These are phyloP conservation scores for Elephas maximus DNA, from an alignment of 2,113 vertebrate genomes.

Conservation along the genomic window DNA sequence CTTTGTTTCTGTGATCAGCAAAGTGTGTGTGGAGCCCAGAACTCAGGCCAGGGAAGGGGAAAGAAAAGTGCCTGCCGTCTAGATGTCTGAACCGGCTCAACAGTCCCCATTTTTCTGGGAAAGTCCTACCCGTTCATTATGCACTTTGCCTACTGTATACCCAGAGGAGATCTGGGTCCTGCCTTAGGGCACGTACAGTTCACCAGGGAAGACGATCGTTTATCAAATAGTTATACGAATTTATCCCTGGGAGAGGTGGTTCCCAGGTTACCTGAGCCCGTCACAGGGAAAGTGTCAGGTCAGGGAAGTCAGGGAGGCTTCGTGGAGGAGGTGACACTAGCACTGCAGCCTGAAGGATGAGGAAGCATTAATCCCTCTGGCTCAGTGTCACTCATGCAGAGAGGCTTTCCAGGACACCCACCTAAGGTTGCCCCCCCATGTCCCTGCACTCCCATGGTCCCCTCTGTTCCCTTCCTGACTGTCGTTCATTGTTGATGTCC, in stretches of 20 bases:
- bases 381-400: neutral
- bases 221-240: neutral
- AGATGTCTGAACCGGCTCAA: neutral
- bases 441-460: neutral
- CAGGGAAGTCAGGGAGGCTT: constrained; percentile 21
- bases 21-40: constrained; percentile 14
- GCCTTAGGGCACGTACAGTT: neutral
- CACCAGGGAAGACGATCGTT: neutral
- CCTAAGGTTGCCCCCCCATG: neutral
- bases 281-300: neutral
- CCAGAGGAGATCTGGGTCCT: neutral
- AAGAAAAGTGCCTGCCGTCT: constrained; percentile 10
- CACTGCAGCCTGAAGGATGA: neutral
- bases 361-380: neutral
- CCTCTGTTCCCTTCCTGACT: neutral
- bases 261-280: neutral
- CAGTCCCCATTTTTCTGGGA: neutral
- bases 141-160: neutral
- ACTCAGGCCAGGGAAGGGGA: neutral
- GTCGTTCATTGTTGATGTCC: neutral
- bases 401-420: neutral
- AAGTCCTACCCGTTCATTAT: neutral
- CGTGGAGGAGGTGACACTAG: neutral
- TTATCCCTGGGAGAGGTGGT: neutral
- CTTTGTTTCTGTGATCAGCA: neutral